Evolutionary conservation across 2,113 vertebrate species (phyloP), one percentile per base, ranked within the genome.

Genomic region (Asarcornis scutulata): DNA sequence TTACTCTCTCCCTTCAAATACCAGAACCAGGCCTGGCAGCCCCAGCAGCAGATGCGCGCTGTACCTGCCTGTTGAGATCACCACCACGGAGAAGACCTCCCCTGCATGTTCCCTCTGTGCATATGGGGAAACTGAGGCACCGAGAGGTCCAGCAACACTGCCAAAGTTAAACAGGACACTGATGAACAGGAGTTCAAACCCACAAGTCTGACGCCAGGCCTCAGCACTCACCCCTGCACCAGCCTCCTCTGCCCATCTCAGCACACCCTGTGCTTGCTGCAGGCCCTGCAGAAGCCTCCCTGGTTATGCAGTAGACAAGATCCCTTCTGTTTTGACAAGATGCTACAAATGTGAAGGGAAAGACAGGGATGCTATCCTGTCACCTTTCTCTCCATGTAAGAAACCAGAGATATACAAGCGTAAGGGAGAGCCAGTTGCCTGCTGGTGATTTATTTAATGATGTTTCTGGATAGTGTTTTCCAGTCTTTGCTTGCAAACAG

Each of bases 81-180:
- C 13, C 48, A 55, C 38, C 50, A 7, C 0, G 0, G 6, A 23
- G 36, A 25, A 32, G 25, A 42, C 29, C 6, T 31, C 16, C 16
- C 40, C 31, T 42, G 25, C 2, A 0, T 14, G 40, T 48, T 48
- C 62, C 58, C 32, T 22, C 14, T 1, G 3, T 1, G 3, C 55
- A n/a, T 22, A 58, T 15, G 2, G 5, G 7, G 42, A 9, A 53
- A 15, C 18, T 3, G 13, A 50, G 20, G 17, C 44, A 76, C n/a
- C 5, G 5, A 34, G 27, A 52, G 67, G 46, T 26, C 17, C 32
- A 21, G 36, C 13, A 27, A 68, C 27, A 8, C 69, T 60, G 27
- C 46, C 62, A 50, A 69, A 40, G 55, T 62, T 55, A 69, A 56
- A 32, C 22, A 25, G 68, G 62, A 42, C 48, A 31, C 2, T 3